Base-by-base conservation (phyloP, 2,113 vertebrate species). In the Columba livia region DNA sequence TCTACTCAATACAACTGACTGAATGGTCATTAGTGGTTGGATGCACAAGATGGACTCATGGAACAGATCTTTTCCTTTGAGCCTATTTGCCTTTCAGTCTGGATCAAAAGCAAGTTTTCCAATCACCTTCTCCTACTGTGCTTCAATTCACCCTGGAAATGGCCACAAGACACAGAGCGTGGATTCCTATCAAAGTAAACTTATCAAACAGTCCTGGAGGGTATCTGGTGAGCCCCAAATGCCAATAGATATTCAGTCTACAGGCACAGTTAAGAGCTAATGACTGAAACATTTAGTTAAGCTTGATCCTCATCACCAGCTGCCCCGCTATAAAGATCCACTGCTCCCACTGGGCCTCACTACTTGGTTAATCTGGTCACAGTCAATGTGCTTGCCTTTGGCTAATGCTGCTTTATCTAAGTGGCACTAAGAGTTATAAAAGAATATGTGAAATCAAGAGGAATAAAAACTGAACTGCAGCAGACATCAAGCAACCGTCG, bases 111-210 rank as follows among this genome's bases (percentile, higher is more conserved):
- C 0, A 1, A 70, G 5, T 31, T 25, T 50, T 79, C 8, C 56
- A 44, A 3, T 14, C 13, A 9, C 13, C 40, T 24, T 19, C 25
- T 48, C 38, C 34, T 9, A 1, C 11, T 7, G 15, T 47, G 67
- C 57, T 50, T 69, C 58, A 15, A 12, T 12, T 60, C 79, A 61
- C 17, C 17, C 69, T 65, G 20, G 9, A 62, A 53, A 74, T 3
- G 25, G 25, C 18, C 21, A 31, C 0, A 0, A 51, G 42, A 79
- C 9, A 8, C 3, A 40, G 7, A 48, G 13, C 54, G 29, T 2
- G 15, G 10, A 53, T 12, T 36, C 11, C 34, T 14, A 44, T 5
- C 13, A 28, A 48, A 28, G 23, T 50, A 25, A 87, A 42, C 23
- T 62, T 40, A 25, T 12, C 29, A 74, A 44, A 50, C 10, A 40